Evolutionary conservation across 2,888 invertebrate genomes (phyloP).

Genomic region (Cephalotes varians): DNA sequence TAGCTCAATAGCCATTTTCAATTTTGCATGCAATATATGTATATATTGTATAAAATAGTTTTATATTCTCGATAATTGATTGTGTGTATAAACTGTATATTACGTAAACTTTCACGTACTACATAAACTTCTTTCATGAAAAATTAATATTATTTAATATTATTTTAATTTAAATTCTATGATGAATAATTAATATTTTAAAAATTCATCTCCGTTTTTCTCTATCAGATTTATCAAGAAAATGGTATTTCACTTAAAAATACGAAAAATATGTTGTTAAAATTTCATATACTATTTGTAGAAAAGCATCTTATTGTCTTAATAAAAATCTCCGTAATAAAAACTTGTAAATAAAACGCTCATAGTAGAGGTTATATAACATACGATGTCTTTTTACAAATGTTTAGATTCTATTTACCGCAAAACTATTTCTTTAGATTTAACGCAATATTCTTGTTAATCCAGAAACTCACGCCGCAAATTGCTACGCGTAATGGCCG

Average conservation of each 20-base stretch:
- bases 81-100: no score
- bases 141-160: slow-evolving; percentile 10
- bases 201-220: background rate
- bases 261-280: background rate
- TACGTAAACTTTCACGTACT: no score
- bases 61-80: slow-evolving; percentile 31
- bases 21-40: slow-evolving; percentile 10
- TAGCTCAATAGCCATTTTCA: slow-evolving; percentile 12
- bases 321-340: background rate
- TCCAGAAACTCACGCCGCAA: background rate
- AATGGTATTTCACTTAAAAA: background rate
- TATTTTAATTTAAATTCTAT: no score
- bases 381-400: background rate
- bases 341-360: background rate
- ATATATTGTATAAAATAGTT: background rate
- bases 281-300: background rate
- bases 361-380: background rate
- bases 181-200: background rate
- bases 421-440: background rate
- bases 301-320: background rate
- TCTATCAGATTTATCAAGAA: background rate
- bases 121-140: background rate
- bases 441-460: background rate
- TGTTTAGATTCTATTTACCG: background rate
- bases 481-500: slow-evolving; percentile 15